phyloP scores from a whole-genome alignment of 2,797 vertebrate genomes.

The Acrossocheilus wenchowensis region DNA sequence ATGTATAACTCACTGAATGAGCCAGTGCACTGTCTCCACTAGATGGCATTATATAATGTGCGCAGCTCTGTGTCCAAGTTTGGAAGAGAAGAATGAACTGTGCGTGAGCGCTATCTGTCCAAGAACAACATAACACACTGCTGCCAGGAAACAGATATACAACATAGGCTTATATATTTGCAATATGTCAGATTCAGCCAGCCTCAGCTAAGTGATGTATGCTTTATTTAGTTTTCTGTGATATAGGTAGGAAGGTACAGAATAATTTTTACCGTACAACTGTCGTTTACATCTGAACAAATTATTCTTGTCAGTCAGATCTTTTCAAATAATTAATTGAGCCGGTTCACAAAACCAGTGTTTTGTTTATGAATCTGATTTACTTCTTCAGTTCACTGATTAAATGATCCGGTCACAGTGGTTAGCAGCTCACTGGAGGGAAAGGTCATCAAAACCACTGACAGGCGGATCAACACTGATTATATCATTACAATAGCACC shows the following conservation, averaged over 20 bases:
- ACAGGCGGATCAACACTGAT: neutral
- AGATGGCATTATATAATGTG: conserved; percentile 25
- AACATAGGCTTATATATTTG: neutral
- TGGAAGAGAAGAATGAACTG: conserved; percentile 12
- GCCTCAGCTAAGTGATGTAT: neutral
- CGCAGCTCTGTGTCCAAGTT: neutral
- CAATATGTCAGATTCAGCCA: neutral
- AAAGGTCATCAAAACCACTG: no score
- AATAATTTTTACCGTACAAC: neutral
- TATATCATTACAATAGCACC: neutral
- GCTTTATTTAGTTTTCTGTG: neutral
- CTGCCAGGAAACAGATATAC: neutral
- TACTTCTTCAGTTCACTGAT: no score
- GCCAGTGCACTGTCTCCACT: neutral
- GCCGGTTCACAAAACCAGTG: neutral
- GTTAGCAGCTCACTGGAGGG: no score
- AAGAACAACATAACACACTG: neutral
- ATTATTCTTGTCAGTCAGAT: neutral
- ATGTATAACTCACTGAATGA: neutral
- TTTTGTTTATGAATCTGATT: neutral
- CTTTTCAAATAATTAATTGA: neutral
- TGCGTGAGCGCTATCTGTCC: neutral
- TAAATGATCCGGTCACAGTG: no score
- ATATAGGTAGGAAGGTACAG: neutral
- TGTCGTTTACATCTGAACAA: neutral